Evolutionary conservation across 2,888 invertebrate species (phyloP), one percentile per base, ranked within the genome.

Genomic region (Dryobotodes eremita): DNA sequence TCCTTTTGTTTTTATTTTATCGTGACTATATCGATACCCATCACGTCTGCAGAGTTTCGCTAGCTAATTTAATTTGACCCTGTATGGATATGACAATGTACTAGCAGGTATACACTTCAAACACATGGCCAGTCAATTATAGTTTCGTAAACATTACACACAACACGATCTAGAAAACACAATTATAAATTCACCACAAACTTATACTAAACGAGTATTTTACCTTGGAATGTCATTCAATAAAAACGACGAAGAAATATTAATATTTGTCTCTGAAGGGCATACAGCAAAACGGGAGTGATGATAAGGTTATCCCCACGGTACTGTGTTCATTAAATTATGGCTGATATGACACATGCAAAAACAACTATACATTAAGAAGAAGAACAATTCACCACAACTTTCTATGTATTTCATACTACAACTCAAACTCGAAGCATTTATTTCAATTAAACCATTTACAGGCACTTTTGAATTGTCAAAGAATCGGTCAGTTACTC

Each of bases 121-220:
- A 71, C 23, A 23, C 5, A 42, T 36, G 17, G 62, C 71, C 76
- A 76, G 55, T 61, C 62, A 85, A 80, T 83, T 84, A 0, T 64
- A 64, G 69, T 69, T 61, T 59, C 57, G 1, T 62, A n/a, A 64
- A 57, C 11, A 46, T 48, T 48, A 66, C 7, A 74, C 26, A 70
- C 57, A 36, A 31, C 4, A 64, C 48, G 13, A 26, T 23, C 15
- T 76, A 71, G 2, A 71, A 66, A 65, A 68, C 15, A 46, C 42
- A 73, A 62, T 31, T 31, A 72, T n/a, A 57, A 62, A 53, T 59
- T 59, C 36, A 59, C n/a, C 2, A 76, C 6, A 70, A 71, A 74
- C 80, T 83, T 75, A 87, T 26, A 42, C 26, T 78, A 77, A n/a
- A 77, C 74, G 77, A 86, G 86, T 88, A 86, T 83, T n/a, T 81